Conservation (phyloP, 1,140 invertebrate genomes). For the Marisa cornuarietis region DNA sequence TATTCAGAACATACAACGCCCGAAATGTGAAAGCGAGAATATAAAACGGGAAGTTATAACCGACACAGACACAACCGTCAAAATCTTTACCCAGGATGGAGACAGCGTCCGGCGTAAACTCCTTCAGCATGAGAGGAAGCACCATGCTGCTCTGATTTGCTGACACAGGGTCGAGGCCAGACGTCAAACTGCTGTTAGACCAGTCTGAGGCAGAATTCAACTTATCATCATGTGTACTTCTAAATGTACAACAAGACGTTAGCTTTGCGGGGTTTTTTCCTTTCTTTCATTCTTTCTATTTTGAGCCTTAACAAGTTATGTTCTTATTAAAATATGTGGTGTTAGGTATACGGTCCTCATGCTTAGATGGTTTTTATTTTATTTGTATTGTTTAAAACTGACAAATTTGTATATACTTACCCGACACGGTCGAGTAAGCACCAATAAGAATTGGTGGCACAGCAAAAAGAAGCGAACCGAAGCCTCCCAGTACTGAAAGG, state of each 20-base stretch:
- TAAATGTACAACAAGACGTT: no score
- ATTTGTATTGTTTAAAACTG: neutral
- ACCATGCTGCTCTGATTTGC: constrained; percentile 45
- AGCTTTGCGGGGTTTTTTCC: no score
- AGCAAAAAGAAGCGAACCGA: constrained; percentile 92
- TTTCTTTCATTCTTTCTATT: no score
- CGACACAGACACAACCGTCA: neutral
- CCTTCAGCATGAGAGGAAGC: constrained; percentile 54
- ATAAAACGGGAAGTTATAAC: neutral
- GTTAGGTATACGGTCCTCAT: no score
- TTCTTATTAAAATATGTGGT: neutral
- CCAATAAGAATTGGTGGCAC: constrained; percentile 95
- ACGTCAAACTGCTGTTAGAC: constrained; percentile 41
- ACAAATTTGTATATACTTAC: constrained; percentile 66
- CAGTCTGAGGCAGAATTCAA: constrained; percentile 44
- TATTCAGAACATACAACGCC: neutral
- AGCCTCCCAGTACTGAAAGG: constrained; percentile 72
- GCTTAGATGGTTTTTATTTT: neutral
- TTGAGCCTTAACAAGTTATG: neutral
- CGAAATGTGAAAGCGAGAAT: neutral
- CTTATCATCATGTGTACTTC: neutral
- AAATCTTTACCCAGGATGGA: constrained; percentile 51
- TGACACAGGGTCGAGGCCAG: constrained; percentile 50
- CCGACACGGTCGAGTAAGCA: constrained; percentile 90
- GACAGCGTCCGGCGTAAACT: constrained; percentile 55